Evolutionary conservation across 2,797 vertebrate genomes (phyloP).

Genomic region (Hafferia zeledoni): DNA sequence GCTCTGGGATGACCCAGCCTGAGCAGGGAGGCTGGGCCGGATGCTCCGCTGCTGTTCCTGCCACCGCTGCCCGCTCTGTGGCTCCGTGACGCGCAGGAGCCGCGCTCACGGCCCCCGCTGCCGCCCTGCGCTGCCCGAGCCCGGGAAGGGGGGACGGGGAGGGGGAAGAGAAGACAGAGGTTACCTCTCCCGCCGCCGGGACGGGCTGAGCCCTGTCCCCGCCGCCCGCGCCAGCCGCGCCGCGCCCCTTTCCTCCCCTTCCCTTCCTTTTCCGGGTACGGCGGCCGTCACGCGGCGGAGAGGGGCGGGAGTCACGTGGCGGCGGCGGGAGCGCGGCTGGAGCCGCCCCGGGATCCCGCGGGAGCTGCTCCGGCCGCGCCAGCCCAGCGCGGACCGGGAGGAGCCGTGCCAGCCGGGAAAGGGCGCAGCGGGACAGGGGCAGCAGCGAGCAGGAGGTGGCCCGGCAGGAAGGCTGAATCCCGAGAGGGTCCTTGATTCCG

Average conservation of each 20-base stretch:
- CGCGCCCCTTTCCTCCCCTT: neutral
- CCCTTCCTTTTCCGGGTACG: neutral
- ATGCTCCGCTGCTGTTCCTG: neutral
- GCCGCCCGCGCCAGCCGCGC: neutral
- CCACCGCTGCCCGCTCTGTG: neutral
- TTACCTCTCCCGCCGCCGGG: neutral
- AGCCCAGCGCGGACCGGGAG: neutral
- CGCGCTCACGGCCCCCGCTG: neutral
- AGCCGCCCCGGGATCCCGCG: neutral
- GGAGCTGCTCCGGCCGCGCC: too few relatives aligned
- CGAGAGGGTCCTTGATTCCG: fast-evolving
- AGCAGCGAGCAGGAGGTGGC: fast-evolving
- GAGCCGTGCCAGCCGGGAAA: too few relatives aligned
- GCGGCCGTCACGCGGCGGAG: neutral
- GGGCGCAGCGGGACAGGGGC: too few relatives aligned
- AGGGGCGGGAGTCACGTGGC: neutral
- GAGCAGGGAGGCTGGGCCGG: neutral
- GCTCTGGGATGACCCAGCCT: neutral
- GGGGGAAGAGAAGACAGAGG: neutral
- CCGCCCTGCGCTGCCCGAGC: neutral
- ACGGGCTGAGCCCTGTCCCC: neutral
- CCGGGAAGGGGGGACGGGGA: too few relatives aligned
- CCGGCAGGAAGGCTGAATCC: fast-evolving
- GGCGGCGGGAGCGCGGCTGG: neutral
- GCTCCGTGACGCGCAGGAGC: neutral